Conservation (phyloP, 2,888 invertebrate genomes). For the Drosophila lacicola region DNA sequence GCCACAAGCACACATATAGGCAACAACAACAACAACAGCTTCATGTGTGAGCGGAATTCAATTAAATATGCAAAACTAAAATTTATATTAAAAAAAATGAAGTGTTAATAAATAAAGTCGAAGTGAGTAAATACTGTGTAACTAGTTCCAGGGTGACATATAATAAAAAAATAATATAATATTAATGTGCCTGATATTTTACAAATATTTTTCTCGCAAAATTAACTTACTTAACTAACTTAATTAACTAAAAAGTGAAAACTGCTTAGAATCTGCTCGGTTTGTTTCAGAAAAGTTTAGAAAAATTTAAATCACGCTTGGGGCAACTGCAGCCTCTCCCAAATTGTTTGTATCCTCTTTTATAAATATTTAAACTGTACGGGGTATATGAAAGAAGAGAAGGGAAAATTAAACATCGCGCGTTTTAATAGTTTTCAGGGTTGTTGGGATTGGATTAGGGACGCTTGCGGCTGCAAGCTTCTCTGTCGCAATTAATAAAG, state of each 20-base stretch:
- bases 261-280: no score
- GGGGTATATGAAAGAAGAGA: slow-evolving; percentile 7
- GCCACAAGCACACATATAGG: slow-evolving; percentile 14
- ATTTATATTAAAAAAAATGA: slow-evolving; percentile 29
- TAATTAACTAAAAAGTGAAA: no score
- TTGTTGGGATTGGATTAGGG: slow-evolving; percentile 32
- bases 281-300: no score
- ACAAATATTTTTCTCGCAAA: no score
- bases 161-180: no score
- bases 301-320: background rate
- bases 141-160: background rate
- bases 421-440: slow-evolving; percentile 52
- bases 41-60: slow-evolving; percentile 55
- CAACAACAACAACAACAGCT: slow-evolving; percentile 19
- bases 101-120: background rate
- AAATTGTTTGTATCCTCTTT: background rate
- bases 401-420: slow-evolving; percentile 32
- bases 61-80: slow-evolving; percentile 70
- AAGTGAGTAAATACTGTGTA: slow-evolving; percentile 8
- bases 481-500: slow-evolving; percentile 77
- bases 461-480: slow-evolving; percentile 47
- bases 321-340: no score
- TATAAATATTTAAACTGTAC: background rate
- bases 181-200: no score
- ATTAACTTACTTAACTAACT: no score